Base-by-base conservation (phyloP, 2,888 invertebrate species). In the Neoascia interrupta region DNA sequence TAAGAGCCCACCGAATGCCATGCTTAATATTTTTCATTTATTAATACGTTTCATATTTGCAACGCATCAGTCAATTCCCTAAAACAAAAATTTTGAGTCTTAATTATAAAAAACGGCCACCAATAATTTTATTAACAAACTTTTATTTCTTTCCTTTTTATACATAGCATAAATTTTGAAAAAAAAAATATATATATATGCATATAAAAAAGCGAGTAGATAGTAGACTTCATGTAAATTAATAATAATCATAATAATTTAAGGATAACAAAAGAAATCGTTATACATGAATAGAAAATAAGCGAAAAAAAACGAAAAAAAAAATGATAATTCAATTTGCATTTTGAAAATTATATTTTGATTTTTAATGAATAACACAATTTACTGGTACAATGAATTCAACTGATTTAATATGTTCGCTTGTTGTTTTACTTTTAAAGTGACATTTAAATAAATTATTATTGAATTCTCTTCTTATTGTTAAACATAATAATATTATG, bases 121-220 rank as follows among this genome's bases (percentile, higher is more conserved):
- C 39, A 3, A 1, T 73, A 72, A 76, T 80, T 80, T 80, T 80
- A 68, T 80, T 74, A 80, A 80, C 80, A 80, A 80, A 80, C 80
- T 80, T 80, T 69, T 80, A 73, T 80, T 80, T 74, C 72, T 63
- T 74, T 56, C 41, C 53, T 68, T 79, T 80, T 68, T 80, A 80
- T 74, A 80, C 74, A 80, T 74, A 80, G 80, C 80, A 63, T 80
- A 74, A 80, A 80, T 74, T 80, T 80, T 68, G 74, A 68, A 74
- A 8, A 26, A 31, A 31, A 31, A 31, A 31, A 74, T 73, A 69
- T 73, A 58, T 37, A n/a, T n/a, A n/a, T n/a, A n/a, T n/a, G n/a
- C n/a, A n/a, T 74, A 80, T 58, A 69, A 74, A 69, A 80, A 69
- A 80, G 74, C 74, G 51, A 80, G 68, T 63, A 69, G 74, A 69